Base-by-base conservation (phyloP, 1,140 invertebrate genomes). In the Pseudomyrmex dendroicus region DNA sequence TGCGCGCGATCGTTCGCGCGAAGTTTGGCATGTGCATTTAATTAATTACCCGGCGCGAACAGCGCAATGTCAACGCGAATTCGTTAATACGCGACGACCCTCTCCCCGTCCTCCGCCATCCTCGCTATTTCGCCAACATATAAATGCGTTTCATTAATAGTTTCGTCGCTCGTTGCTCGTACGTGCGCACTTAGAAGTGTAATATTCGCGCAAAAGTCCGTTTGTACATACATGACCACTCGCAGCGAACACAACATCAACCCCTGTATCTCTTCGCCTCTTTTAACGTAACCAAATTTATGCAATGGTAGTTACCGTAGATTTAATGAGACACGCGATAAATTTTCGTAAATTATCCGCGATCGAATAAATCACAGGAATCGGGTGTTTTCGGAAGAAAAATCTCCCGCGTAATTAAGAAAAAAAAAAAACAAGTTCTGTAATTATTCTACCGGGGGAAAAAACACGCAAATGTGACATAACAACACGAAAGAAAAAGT, bases 91-190 rank as follows among this genome's bases (percentile, higher is more conserved):
- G 22, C 20, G 44, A 56, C 46, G 17, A 17, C 8, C 17, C 44
- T 15, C 59, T 72, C 22, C 46, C 22, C 15, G 1, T 1, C 35
- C 35, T 5, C 35, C 35, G 35, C 35, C 35, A 5, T 0, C 4
- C 35, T 35, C 35, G 35, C 35, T 35, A 5, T 35, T 35, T 35
- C 0, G 35, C 35, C 35, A 35, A 35, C 35, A 35, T 25, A 72
- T 80, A 80, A 72, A 80, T 59, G 50, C 46, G 35, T 80, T 57
- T 70, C 54, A 59, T 72, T 80, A 72, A 80, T 72, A 80, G 54
- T 70, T 46, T 35, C 0, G 35, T 35, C 35, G 35, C 35, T 7
- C 35, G 35, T 35, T 35, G 35, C 35, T 35, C 35, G 35, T 35
- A 35, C 35, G 35, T 35, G 35, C 35, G 57, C 13, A 68, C 9